Conservation (phyloP, 2,113 vertebrate species). For the Oncorhynchus nerka region DNA sequence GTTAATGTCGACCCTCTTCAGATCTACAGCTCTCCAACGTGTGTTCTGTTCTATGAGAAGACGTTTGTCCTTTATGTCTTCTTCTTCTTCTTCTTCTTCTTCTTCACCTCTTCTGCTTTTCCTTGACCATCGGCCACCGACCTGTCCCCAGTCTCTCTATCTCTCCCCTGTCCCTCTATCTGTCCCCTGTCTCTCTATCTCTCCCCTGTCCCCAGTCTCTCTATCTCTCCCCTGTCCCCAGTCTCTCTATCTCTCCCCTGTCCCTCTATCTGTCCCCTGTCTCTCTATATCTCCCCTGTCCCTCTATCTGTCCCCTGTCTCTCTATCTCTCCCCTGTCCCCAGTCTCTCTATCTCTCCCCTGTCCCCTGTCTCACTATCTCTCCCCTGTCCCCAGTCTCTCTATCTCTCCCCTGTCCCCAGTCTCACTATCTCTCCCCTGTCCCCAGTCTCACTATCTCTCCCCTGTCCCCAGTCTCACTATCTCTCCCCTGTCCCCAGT, state of each 20-base stretch:
- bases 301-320: no score
- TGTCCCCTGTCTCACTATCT: no score
- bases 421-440: no score
- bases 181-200: constrained; percentile 36
- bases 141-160: constrained; percentile 22
- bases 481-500: no score
- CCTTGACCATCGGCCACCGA: neutral
- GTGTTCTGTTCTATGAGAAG: constrained; percentile 57
- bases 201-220: constrained; percentile 23
- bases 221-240: constrained; percentile 19
- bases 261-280: constrained; percentile 15
- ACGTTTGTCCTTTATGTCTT: constrained; percentile 36
- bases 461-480: no score
- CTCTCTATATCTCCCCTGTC: neutral
- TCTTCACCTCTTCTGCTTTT: constrained; percentile 23
- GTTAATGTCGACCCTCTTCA: constrained; percentile 34
- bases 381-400: no score
- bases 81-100: constrained; percentile 18
- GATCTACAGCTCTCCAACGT: constrained; percentile 59
- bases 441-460: no score
- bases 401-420: no score
- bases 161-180: constrained; percentile 17
- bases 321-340: no score
- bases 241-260: constrained; percentile 17
- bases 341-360: no score